These are phyloP conservation scores for Apostichopus californicus DNA, from an alignment of 35 echinoderm and acorn worm species.

Conservation along the genomic window DNA sequence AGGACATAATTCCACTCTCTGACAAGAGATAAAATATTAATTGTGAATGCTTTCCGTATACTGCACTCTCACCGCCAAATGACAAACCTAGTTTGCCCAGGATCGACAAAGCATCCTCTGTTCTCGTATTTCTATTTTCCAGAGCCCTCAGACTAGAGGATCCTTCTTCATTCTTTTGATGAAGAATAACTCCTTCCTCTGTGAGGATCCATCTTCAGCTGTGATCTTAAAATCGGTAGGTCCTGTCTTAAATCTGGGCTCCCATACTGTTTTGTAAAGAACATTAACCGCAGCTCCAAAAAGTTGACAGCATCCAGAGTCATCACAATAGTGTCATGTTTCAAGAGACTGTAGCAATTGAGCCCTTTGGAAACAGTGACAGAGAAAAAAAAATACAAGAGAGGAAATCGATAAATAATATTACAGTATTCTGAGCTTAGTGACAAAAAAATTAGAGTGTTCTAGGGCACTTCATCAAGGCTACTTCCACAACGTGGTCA, in stretches of 20 bases:
- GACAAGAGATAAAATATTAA: no score
- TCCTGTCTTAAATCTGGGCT: constrained; percentile 33
- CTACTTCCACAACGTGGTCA: no score
- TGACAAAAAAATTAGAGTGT: no score
- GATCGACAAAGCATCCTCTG: no score
- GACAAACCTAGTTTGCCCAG: no score
- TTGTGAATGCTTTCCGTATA: no score
- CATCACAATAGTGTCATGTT: constrained; percentile 89
- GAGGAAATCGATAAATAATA: background rate
- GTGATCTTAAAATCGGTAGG: constrained; percentile 19
- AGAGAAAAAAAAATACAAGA: background rate
- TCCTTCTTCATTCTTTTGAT: background rate
- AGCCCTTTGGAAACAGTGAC: constrained; percentile 61
- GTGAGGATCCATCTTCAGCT: background rate
- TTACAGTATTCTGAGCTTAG: no score
- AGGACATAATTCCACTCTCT: background rate
- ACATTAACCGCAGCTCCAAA: constrained; percentile 74
- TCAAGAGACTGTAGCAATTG: constrained; percentile 85
- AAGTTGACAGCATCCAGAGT: constrained; percentile 88
- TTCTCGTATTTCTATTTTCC: no score
- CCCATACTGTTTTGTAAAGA: constrained; percentile 57
- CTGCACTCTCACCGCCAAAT: no score
- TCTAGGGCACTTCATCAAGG: no score
- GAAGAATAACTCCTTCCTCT: background rate
- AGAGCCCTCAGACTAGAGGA: no score